Conservation (phyloP, 2,888 invertebrate genomes). For the Linhomoeus sp. region DNA sequence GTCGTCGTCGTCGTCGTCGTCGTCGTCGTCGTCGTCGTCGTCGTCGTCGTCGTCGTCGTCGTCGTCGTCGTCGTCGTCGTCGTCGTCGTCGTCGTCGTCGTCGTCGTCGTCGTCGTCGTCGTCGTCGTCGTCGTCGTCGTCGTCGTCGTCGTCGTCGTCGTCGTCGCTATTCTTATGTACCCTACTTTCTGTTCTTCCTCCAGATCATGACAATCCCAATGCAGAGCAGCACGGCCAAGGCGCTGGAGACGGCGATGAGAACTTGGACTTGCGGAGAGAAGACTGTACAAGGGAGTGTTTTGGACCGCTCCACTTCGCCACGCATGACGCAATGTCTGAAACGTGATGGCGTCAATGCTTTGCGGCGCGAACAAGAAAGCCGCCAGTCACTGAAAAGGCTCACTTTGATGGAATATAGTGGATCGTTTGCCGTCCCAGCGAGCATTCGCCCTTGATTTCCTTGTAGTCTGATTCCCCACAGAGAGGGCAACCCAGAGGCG, state of each 20-base stretch:
- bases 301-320: not conserved
- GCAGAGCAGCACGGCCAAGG: conserved; percentile 21
- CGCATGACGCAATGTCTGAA: conserved; percentile 23
- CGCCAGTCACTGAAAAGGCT: not conserved
- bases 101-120: too few relatives aligned
- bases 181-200: conserved; percentile 28
- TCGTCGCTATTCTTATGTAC: not conserved
- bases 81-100: too few relatives aligned
- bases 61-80: too few relatives aligned
- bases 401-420: conserved; percentile 29
- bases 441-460: conserved; percentile 36
- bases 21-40: too few relatives aligned
- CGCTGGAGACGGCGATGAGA: not conserved
- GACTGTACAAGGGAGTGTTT: not conserved
- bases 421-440: conserved; percentile 33
- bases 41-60: too few relatives aligned
- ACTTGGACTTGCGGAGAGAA: not conserved
- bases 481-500: conserved; percentile 34
- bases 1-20: too few relatives aligned
- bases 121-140: too few relatives aligned
- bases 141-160: too few relatives aligned
- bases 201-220: conserved; percentile 30
- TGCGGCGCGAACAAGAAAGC: conserved; percentile 5
- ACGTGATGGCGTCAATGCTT: not conserved
- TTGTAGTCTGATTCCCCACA: conserved; percentile 32